A percentile compares a stretch with the other conserved stretches of the same genome.
Evolutionary conservation across 2,113 vertebrate species (phyloP).

Genomic region (Entomyzon cyanotis): DNA sequence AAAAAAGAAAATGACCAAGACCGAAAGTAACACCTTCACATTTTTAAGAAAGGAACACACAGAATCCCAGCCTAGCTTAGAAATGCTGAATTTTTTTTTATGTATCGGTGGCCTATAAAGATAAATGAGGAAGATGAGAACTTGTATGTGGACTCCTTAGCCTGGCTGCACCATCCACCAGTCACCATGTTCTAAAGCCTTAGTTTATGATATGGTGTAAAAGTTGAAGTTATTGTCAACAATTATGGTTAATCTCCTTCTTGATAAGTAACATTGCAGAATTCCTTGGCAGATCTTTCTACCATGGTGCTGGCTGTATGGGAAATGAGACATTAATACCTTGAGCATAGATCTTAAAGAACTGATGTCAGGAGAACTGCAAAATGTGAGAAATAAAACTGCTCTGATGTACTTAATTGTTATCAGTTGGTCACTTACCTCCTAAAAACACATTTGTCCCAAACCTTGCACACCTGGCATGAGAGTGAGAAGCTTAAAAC

Average conservation of each 20-base stretch:
- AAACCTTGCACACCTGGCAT: not conserved
- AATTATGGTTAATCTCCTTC: not conserved
- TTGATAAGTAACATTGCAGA: not conserved
- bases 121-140: not conserved
- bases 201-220: not conserved
- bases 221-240: not conserved
- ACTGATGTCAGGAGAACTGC: not conserved
- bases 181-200: accelerated
- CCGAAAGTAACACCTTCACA: not conserved
- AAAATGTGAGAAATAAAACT: not conserved
- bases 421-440: not conserved
- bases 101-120: not conserved
- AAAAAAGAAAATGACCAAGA: not conserved
- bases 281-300: not conserved
- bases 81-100: not conserved
- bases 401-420: not conserved
- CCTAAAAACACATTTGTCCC: not conserved
- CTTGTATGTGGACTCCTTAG: not conserved
- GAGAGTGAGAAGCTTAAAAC: not conserved
- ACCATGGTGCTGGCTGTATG: not conserved
- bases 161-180: not conserved
- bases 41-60: not conserved
- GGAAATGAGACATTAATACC: not conserved
- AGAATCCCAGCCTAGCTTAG: not conserved
- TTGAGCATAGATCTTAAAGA: not conserved